These are phyloP conservation scores for Phaedon cochleariae DNA, from an alignment of 2,888 invertebrate genomes.

Conservation along the genomic window DNA sequence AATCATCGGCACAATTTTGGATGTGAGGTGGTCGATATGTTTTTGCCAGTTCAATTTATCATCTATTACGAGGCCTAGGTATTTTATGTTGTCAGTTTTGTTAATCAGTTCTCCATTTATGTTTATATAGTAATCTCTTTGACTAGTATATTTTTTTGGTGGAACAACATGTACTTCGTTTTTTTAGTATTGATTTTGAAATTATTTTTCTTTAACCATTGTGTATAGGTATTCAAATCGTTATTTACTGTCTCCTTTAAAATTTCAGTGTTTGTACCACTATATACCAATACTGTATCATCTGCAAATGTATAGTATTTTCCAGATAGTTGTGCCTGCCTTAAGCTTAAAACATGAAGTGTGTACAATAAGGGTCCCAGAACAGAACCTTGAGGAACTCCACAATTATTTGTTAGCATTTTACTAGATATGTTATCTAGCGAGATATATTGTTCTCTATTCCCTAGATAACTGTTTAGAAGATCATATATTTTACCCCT, in stretches of 20 bases:
- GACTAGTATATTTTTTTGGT: not conserved
- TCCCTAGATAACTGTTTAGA: not conserved
- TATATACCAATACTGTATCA: slow-evolving; percentile 7
- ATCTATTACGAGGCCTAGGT: not conserved
- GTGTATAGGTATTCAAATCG: not conserved
- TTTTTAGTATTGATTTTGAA: not conserved
- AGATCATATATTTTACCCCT: slow-evolving; percentile 5
- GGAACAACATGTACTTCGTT: not conserved
- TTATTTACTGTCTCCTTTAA: not conserved
- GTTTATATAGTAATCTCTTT: not conserved
- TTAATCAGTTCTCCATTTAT: slow-evolving; percentile 3
- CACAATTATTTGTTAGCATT: too few relatives aligned
- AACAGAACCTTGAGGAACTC: not conserved
- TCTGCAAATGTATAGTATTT: slow-evolving; percentile 3
- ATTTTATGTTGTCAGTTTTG: slow-evolving; percentile 4
- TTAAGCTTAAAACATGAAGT: not conserved
- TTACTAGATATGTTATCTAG: too few relatives aligned
- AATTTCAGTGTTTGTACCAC: not conserved
- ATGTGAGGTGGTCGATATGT: not conserved
- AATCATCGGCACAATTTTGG: slow-evolving; percentile 1
- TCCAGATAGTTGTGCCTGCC: not conserved
- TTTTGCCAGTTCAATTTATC: not conserved
- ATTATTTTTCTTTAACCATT: not conserved
- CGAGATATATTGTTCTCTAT: too few relatives aligned
- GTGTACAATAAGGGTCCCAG: not conserved